These are phyloP conservation scores for Symphodus melops DNA, from an alignment of 2,113 vertebrate genomes.

Conservation along the genomic window DNA sequence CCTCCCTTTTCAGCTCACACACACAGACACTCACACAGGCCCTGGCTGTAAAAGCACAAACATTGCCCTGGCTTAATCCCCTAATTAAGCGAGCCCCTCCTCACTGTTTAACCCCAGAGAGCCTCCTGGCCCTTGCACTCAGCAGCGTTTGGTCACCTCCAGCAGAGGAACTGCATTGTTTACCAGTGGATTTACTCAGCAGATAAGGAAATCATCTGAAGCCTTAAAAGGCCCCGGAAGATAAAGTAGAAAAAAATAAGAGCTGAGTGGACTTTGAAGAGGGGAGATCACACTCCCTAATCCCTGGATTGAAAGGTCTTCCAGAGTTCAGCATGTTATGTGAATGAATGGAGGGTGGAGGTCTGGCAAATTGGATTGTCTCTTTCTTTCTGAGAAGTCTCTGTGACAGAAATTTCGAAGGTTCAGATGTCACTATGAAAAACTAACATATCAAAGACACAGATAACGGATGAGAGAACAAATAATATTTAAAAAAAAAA, in stretches of 20 bases:
- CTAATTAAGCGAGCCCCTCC: constrained; percentile 83
- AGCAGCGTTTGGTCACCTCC: constrained; percentile 80
- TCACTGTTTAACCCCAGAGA: constrained; percentile 75
- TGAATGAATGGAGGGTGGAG: constrained; percentile 77
- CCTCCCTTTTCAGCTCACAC: constrained; percentile 17
- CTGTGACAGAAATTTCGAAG: constrained; percentile 29
- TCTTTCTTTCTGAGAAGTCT: constrained; percentile 45
- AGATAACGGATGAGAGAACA: not conserved
- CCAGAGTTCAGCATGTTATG: constrained; percentile 78
- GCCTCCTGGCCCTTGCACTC: constrained; percentile 72
- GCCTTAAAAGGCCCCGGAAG: constrained; percentile 71
- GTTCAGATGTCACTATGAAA: constrained; percentile 34
- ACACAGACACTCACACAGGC: constrained; percentile 51
- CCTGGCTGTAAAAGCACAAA: constrained; percentile 84
- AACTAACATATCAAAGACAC: constrained; percentile 33
- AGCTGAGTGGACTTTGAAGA: constrained; percentile 76
- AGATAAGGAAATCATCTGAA: constrained; percentile 77
- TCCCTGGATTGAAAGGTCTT: constrained; percentile 80
- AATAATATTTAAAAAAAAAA: not conserved
- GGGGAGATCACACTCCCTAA: constrained; percentile 82
- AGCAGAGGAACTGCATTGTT: constrained; percentile 82
- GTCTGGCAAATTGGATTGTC: constrained; percentile 80
- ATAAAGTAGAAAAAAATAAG: constrained; percentile 77
- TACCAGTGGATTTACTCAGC: constrained; percentile 78
- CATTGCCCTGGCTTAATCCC: constrained; percentile 78